These are phyloP conservation scores for Parnassius smintheus DNA, from an alignment of 2,888 invertebrate genomes.

Conservation along the genomic window DNA sequence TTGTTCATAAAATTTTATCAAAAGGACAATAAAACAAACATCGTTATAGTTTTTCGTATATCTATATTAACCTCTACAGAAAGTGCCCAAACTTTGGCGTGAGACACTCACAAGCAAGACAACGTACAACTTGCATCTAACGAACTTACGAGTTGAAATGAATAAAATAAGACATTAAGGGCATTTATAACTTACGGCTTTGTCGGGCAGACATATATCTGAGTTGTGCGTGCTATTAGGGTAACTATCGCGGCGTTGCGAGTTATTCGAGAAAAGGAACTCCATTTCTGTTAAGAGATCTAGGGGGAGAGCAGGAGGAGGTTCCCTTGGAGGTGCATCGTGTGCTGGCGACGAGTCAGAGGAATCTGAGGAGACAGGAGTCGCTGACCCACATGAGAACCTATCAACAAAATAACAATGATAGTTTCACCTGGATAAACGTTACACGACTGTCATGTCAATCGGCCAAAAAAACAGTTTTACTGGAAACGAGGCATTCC, in stretches of 20 bases:
- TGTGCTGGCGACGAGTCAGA: constrained; percentile 62
- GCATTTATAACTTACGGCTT: constrained; percentile 56
- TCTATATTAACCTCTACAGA: too few species aligned
- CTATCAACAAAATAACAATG: constrained; percentile 36
- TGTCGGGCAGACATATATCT: constrained; percentile 56
- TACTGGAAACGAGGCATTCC: too few species aligned
- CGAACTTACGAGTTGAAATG: constrained; percentile 19
- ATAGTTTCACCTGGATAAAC: background rate
- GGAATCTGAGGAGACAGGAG: constrained; percentile 69
- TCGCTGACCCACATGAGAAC: constrained; percentile 70
- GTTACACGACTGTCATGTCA: too few species aligned
- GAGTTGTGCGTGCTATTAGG: constrained; percentile 54
- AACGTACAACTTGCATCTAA: constrained; percentile 26
- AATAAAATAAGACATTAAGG: background rate
- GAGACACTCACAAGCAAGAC: constrained; percentile 26
- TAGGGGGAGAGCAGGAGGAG: constrained; percentile 56
- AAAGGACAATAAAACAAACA: too few species aligned
- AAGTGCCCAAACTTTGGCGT: constrained; percentile 28
- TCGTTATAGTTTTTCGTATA: too few species aligned
- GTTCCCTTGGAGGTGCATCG: constrained; percentile 48
- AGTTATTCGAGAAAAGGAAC: constrained; percentile 55
- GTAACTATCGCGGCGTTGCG: constrained; percentile 56
- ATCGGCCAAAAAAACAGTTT: too few species aligned
- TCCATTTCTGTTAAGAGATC: constrained; percentile 73
- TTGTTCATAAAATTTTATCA: too few species aligned